These are phyloP conservation scores for Oncopodura yosiiana DNA, from an alignment of 1,140 invertebrate species.

Conservation along the genomic window DNA sequence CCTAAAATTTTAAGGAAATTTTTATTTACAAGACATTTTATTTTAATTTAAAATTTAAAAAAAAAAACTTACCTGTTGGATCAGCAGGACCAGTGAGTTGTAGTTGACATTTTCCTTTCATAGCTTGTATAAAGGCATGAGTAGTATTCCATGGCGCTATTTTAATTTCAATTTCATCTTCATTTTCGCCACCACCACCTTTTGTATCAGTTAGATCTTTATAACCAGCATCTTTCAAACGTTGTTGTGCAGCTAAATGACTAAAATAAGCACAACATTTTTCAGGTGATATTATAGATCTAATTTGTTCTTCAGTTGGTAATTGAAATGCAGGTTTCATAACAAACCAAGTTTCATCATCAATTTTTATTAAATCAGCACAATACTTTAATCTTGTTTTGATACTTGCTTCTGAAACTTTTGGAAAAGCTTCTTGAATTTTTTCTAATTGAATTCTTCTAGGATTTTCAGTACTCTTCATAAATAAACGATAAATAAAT, in stretches of 20 bases:
- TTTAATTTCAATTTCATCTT: constrained; percentile 54
- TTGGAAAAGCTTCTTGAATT: constrained; percentile 53
- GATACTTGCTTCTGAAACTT: constrained; percentile 51
- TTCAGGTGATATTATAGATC: constrained; percentile 56
- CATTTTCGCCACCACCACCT: constrained; percentile 55
- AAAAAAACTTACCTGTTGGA: constrained; percentile 47
- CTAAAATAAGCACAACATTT: constrained; percentile 57
- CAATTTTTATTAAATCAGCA: constrained; percentile 54
- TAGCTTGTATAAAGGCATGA: constrained; percentile 52
- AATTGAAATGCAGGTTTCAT: constrained; percentile 50
- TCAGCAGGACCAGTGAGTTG: constrained; percentile 43
- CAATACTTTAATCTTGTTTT: constrained; percentile 56
- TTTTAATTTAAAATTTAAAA: background rate
- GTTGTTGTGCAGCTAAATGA: constrained; percentile 54
- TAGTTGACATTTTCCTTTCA: constrained; percentile 54
- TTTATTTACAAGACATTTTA: background rate
- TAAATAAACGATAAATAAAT: constrained; percentile 12
- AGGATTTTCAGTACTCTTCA: constrained; percentile 36
- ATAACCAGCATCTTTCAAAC: constrained; percentile 55
- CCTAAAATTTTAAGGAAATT: constrained; percentile 46
- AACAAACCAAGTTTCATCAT: constrained; percentile 45
- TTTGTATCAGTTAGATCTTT: constrained; percentile 53
- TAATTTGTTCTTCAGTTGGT: constrained; percentile 56
- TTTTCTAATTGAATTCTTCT: constrained; percentile 56
- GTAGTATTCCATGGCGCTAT: constrained; percentile 63